Conservation (phyloP, 2,113 vertebrate genomes). For the Cathartes aura region DNA sequence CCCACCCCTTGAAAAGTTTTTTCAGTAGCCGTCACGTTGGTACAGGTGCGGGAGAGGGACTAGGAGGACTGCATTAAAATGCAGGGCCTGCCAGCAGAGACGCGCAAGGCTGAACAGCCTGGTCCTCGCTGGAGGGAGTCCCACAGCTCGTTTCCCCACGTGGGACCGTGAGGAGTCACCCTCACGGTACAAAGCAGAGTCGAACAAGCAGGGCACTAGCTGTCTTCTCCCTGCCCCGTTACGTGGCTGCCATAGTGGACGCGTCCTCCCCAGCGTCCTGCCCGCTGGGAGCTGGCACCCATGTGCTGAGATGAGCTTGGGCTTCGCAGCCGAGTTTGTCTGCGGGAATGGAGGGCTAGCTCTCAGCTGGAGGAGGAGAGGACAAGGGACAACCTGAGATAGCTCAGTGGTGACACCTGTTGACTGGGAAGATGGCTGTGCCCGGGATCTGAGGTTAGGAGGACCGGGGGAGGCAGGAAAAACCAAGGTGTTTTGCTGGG, state of each 20-base stretch:
- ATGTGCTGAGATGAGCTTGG: not conserved
- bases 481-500: not conserved
- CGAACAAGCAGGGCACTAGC: not conserved
- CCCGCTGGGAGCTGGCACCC: not conserved
- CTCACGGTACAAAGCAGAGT: not conserved
- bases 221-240: not conserved
- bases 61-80: fast-evolving
- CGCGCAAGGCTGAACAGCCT: not conserved
- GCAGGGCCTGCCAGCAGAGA: not conserved
- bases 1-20: not conserved
- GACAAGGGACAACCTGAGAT: not conserved
- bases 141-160: fast-evolving
- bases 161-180: not conserved
- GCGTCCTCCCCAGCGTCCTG: too few species aligned
- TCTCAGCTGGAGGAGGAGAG: not conserved
- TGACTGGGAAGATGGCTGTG: not conserved
- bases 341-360: not conserved
- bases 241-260: fast-evolving
- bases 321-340: too few species aligned
- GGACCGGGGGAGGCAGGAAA: not conserved
- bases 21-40: fast-evolving
- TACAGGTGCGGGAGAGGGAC: not conserved
- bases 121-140: not conserved
- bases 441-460: not conserved
- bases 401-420: not conserved